Conservation (phyloP, 2,888 invertebrate species). For the Agrochola lychnidis region DNA sequence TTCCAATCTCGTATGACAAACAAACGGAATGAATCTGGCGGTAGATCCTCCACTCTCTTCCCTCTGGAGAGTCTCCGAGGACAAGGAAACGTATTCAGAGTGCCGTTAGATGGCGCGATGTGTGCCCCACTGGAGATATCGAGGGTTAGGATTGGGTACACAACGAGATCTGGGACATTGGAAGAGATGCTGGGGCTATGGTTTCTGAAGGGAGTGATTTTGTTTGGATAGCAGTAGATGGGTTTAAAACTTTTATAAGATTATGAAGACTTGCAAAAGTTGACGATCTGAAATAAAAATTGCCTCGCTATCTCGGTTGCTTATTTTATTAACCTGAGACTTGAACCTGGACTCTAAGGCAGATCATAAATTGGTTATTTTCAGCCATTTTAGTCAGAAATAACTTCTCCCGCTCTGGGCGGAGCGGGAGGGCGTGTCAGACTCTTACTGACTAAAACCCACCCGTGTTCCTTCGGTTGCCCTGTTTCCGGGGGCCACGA, state of each 20-base stretch:
- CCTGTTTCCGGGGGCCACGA: no score
- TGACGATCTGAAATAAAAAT: background rate
- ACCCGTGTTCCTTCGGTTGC: no score
- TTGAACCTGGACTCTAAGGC: no score
- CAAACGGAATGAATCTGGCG: slow-evolving; percentile 56
- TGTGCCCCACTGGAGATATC: slow-evolving; percentile 71
- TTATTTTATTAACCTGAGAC: background rate
- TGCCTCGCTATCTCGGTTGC: background rate
- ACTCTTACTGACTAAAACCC: no score
- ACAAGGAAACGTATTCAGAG: slow-evolving; percentile 72
- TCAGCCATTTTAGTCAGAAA: background rate
- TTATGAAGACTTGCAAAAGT: no score
- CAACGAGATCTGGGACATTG: background rate
- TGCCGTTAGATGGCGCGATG: slow-evolving; percentile 64
- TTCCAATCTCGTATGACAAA: slow-evolving; percentile 55
- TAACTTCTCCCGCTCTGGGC: no score
- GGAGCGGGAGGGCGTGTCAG: no score
- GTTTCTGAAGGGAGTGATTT: background rate
- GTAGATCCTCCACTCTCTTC: slow-evolving; percentile 55
- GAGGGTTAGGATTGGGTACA: slow-evolving; percentile 57
- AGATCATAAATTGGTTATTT: background rate
- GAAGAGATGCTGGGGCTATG: background rate
- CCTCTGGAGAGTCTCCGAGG: slow-evolving; percentile 62
- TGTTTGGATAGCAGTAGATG: background rate
- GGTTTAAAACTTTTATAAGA: background rate